Evolutionary conservation across 2,113 vertebrate species (phyloP).

Genomic region (Trichechus manatus): DNA sequence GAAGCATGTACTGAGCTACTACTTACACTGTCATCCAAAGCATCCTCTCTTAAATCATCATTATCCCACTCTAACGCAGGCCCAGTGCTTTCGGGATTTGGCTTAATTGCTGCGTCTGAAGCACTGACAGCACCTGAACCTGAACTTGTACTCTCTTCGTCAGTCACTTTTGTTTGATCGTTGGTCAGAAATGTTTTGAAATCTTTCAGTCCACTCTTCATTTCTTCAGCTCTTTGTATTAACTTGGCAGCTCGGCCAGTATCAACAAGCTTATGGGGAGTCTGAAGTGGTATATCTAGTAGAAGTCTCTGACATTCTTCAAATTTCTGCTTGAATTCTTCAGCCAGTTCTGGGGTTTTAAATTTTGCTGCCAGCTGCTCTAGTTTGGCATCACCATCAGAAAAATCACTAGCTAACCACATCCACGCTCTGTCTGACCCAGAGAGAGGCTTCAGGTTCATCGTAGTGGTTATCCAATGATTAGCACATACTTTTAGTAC

Average conservation of each 20-base stretch:
- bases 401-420: constrained; percentile 97
- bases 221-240: constrained; percentile 98
- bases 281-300: constrained; percentile 97
- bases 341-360: constrained; percentile 95
- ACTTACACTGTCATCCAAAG: constrained; percentile 91
- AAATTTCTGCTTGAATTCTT: constrained; percentile 97
- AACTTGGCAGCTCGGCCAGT: constrained; percentile 95
- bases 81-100: constrained; percentile 90
- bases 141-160: constrained; percentile 88
- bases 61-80: constrained; percentile 97
- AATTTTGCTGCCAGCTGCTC: constrained; percentile 97
- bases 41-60: constrained; percentile 94
- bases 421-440: constrained; percentile 98
- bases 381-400: constrained; percentile 95
- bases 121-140: constrained; percentile 66
- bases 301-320: constrained; percentile 96
- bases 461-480: constrained; percentile 98
- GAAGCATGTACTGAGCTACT: constrained; percentile 93
- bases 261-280: constrained; percentile 97
- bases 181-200: constrained; percentile 96
- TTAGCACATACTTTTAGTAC: constrained; percentile 99
- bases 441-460: constrained; percentile 96
- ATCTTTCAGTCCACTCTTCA: constrained; percentile 98
- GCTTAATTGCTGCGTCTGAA: constrained; percentile 87
- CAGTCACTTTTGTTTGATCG: constrained; percentile 91